Conservation (phyloP, 2,888 invertebrate genomes). For the Lordiphosa fenestrarum region DNA sequence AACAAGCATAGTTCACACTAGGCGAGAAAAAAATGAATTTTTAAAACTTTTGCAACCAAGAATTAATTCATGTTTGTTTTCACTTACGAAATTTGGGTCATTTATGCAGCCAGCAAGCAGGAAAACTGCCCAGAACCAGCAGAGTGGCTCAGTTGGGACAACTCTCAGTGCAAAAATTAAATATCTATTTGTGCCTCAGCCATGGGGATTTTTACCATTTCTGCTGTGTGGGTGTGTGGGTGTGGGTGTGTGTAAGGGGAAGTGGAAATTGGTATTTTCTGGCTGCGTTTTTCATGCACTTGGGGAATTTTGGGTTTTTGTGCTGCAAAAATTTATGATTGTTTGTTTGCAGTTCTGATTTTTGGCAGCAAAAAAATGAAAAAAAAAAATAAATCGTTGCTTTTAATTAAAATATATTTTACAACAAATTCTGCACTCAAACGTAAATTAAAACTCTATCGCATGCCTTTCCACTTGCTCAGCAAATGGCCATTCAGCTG, state of each 20-base stretch:
- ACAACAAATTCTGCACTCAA: slow-evolving; percentile 29
- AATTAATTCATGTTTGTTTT: slow-evolving; percentile 64
- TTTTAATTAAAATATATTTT: slow-evolving; percentile 72
- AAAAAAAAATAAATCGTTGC: slow-evolving; percentile 28
- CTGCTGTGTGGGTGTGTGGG: slow-evolving; percentile 23
- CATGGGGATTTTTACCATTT: slow-evolving; percentile 39
- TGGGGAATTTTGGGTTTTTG: slow-evolving; percentile 33
- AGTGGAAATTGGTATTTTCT: slow-evolving; percentile 30
- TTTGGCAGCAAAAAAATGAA: slow-evolving; percentile 24
- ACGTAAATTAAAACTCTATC: slow-evolving; percentile 42
- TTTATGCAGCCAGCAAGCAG: slow-evolving; percentile 18
- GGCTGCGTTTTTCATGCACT: slow-evolving; percentile 28
- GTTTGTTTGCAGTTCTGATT: slow-evolving; percentile 59
- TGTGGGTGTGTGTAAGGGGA: neutral
- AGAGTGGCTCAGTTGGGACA: slow-evolving; percentile 35
- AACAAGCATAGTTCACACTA: slow-evolving; percentile 6
- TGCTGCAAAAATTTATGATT: slow-evolving; percentile 47
- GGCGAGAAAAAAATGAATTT: neutral
- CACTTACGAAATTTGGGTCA: slow-evolving; percentile 41
- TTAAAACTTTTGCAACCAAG: slow-evolving; percentile 29
- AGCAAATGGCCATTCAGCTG: slow-evolving; percentile 49
- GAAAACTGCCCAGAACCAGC: slow-evolving; percentile 4
- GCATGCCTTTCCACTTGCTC: neutral
- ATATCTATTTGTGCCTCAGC: slow-evolving; percentile 58
- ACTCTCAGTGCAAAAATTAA: slow-evolving; percentile 53